Evolutionary conservation across 2,888 invertebrate species (phyloP), one percentile per base, ranked within the genome.

Genomic region (Xanthorhoe designata): DNA sequence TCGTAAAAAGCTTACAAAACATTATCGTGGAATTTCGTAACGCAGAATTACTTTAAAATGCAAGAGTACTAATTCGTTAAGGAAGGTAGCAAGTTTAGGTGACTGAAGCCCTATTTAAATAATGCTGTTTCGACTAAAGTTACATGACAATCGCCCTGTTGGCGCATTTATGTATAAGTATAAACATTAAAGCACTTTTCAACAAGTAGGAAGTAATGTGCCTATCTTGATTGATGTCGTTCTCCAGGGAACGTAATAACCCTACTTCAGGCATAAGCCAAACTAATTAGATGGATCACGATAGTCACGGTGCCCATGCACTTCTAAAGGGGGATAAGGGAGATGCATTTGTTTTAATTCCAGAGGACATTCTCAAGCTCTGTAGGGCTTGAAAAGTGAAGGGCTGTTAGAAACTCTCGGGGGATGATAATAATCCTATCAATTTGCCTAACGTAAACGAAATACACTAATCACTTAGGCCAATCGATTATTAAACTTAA

Each of bases 281-380:
- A 83, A 87, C 89, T 89, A 89, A 90, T 90, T 89, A 86, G 82
- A 81, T 80, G 78, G 79, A 83, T 85, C 78, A 74, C 73, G 86
- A 87, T 85, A 82, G 86, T 83, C 79, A 84, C 80, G 83, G 77
- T 68, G 64, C 69, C 60, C 64, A 66, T 68, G 75, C 77, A 80
- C 79, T 79, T 76, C 72, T 68, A 70, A 72, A 77, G 76, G 76
- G n/a, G 76, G 74, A 47, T 47, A 76, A 66, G 74, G 73, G 71
- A 67, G 38, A 54, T 18, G 45, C 45, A 53, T 64, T 69, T 68
- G 70, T 70, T 68, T 67, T 45, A 19, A 29, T 29, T 50, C 17
- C 9, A 18, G 32, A 49, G 49, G 49, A 50, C 32, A 32, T 32
- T 32, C 38, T 59, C 24, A 38, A 51, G 35, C 19, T n/a, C 19